These are phyloP conservation scores for Caranx melampygus DNA, from an alignment of 2,113 vertebrate species.

Conservation along the genomic window DNA sequence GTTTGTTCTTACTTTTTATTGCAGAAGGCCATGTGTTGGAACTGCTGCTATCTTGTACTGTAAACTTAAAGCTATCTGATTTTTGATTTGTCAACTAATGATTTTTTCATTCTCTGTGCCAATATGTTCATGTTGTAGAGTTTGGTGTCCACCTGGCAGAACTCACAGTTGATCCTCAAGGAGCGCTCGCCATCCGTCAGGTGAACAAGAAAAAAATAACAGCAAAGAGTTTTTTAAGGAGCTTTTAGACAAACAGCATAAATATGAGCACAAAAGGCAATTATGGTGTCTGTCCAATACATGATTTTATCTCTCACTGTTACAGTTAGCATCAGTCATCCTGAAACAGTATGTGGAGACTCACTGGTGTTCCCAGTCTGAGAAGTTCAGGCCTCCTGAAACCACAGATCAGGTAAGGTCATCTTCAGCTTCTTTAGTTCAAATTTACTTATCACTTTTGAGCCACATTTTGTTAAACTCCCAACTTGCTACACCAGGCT, in stretches of 20 bases:
- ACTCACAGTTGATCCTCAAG: constrained; percentile 95
- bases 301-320: background rate
- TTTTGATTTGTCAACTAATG: background rate
- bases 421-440: background rate
- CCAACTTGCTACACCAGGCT: constrained; percentile 81
- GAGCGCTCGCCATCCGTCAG: constrained; percentile 96
- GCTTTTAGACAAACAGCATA: background rate
- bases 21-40: background rate
- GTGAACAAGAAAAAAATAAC: constrained; percentile 78
- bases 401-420: constrained; percentile 92
- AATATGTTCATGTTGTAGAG: constrained; percentile 80
- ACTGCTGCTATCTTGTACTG: background rate
- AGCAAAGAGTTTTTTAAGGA: background rate
- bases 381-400: constrained; percentile 97
- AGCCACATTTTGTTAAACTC: background rate
- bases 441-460: background rate
- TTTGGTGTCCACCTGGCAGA: constrained; percentile 98
- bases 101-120: background rate
- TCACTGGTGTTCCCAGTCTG: constrained; percentile 98
- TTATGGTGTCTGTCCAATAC: too few relatives aligned
- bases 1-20: too few relatives aligned
- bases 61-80: background rate
- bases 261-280: background rate
- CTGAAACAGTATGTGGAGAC: constrained; percentile 99
- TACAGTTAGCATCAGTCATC: constrained; percentile 92